Conservation (phyloP, 2,797 vertebrate species). For the Alauda arvensis region DNA sequence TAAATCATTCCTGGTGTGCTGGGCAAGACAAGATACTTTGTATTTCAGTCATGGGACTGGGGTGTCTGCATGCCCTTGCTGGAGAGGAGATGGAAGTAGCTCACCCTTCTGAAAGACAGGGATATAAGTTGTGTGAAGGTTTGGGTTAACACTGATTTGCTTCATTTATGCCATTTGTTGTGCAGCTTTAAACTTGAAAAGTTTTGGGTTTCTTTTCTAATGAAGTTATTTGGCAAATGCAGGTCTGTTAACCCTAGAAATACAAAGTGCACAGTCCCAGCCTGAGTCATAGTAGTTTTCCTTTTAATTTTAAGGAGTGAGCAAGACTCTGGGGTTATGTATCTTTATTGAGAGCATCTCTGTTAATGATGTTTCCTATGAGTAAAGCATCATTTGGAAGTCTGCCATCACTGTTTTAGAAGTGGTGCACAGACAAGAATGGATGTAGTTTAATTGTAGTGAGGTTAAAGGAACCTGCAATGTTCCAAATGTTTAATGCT, state of each 20-base stretch:
- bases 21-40: background rate
- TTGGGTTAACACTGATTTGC: background rate
- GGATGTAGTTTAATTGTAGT: background rate
- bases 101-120: background rate
- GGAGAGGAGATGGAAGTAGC: rapidly evolving
- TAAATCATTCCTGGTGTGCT: background rate
- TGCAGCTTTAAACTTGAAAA: background rate
- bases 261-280: background rate
- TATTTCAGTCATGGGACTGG: rapidly evolving
- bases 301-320: background rate
- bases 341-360: background rate
- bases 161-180: background rate
- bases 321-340: background rate
- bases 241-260: background rate
- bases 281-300: background rate
- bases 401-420: background rate
- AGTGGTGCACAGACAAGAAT: background rate
- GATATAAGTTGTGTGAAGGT: background rate
- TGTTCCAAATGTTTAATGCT: background rate
- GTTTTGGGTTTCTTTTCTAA: background rate
- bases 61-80: background rate
- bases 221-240: background rate
- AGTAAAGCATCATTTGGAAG: background rate
- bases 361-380: background rate
- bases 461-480: background rate